These are phyloP conservation scores for Recurvirostra avosetta DNA, from an alignment of 2,113 vertebrate genomes.

Conservation along the genomic window DNA sequence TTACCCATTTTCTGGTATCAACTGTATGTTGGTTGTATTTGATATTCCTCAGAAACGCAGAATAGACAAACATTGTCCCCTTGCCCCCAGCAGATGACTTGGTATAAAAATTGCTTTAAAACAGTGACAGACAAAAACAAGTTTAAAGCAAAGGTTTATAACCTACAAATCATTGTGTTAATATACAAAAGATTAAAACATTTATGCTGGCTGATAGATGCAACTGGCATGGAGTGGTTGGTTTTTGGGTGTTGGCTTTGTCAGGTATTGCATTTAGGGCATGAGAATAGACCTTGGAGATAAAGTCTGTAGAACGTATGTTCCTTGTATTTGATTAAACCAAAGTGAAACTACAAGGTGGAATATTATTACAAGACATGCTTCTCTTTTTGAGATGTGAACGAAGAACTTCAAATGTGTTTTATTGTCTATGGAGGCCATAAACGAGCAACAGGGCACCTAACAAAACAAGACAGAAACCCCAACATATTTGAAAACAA, in stretches of 20 bases:
- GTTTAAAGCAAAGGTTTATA: background rate
- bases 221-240: background rate
- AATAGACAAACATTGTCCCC: background rate
- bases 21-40: accelerated
- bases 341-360: background rate
- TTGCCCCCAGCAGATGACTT: background rate
- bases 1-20: background rate
- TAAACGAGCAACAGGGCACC: background rate
- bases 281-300: background rate
- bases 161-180: background rate
- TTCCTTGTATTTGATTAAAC: background rate
- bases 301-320: background rate
- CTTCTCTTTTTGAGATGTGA: background rate
- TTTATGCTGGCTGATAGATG: background rate
- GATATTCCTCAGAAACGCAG: background rate
- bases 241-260: background rate
- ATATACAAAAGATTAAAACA: background rate
- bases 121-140: background rate
- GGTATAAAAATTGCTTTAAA: background rate
- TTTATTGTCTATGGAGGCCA: background rate
- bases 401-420: background rate
- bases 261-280: background rate
- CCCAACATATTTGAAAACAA: background rate
- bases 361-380: background rate
- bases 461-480: background rate